Evolutionary conservation across 2,888 invertebrate species (phyloP).

Genomic region (Priocnemis perturbator): DNA sequence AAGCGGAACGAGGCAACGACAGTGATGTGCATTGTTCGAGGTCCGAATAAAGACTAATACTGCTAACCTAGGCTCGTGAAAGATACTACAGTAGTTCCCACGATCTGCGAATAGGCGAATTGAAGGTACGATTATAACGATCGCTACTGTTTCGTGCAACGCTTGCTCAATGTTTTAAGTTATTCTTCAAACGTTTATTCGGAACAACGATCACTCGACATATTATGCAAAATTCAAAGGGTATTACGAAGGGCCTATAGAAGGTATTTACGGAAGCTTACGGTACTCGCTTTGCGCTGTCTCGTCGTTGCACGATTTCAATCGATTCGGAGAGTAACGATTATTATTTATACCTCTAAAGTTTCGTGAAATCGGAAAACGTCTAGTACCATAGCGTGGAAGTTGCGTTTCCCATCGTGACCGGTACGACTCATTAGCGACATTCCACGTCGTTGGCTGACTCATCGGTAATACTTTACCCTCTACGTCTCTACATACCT

Average conservation of each 20-base stretch:
- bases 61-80: conserved; percentile 66
- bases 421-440: conserved; percentile 69
- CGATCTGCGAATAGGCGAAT: conserved; percentile 68
- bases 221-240: no score
- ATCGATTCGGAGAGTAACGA: no score
- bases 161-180: conserved; percentile 29
- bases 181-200: no score
- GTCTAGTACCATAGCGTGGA: conserved; percentile 6
- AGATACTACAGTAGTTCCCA: conserved; percentile 73
- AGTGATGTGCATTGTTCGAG: conserved; percentile 71
- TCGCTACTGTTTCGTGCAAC: conserved; percentile 46
- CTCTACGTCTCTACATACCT: conserved; percentile 59
- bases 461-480: conserved; percentile 66
- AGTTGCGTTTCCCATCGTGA: conserved; percentile 45
- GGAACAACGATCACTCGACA: no score
- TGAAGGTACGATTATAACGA: conserved; percentile 56
- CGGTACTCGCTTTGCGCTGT: no score
- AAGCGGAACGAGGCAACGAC: conserved; percentile 64
- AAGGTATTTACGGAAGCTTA: no score
- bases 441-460: conserved; percentile 71
- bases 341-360: no score
- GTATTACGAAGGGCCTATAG: no score
- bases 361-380: conserved; percentile 9
- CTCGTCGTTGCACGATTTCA: no score
- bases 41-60: conserved; percentile 71